Evolutionary conservation across 2,797 vertebrate genomes (phyloP).

Genomic region (Syncerus caffer): DNA sequence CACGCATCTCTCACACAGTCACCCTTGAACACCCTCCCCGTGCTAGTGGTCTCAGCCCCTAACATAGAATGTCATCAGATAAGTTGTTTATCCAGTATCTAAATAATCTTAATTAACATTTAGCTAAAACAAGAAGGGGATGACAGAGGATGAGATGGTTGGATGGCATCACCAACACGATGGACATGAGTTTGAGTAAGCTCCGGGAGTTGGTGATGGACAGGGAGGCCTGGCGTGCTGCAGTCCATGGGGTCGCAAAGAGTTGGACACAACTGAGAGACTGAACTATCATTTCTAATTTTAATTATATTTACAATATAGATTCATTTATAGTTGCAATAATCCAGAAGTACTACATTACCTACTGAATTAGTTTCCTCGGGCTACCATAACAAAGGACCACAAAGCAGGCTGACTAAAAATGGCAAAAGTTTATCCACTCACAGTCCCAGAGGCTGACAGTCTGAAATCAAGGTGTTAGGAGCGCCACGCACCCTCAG

Average conservation of each 20-base stretch:
- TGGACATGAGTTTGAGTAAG: background rate
- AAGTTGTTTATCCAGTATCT: background rate
- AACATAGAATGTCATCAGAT: background rate
- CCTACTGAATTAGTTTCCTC: background rate
- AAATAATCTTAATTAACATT: background rate
- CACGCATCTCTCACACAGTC: background rate
- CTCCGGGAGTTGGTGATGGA: background rate
- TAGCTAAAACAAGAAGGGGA: background rate
- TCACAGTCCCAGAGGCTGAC: background rate
- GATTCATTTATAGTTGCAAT: background rate
- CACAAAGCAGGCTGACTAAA: background rate
- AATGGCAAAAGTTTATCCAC: background rate
- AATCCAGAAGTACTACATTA: background rate
- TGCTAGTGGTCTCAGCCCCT: background rate
- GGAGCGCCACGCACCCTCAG: background rate
- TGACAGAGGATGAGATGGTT: background rate
- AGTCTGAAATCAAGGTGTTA: background rate
- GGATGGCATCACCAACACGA: background rate
- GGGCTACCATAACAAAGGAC: background rate
- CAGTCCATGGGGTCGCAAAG: no score
- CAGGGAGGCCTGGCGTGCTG: background rate
- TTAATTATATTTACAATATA: background rate
- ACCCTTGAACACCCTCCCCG: background rate
- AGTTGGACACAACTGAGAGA: rapidly evolving
- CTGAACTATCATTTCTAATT: background rate